phyloP scores from a whole-genome alignment of 2,888 invertebrate genomes.

The Salticus scenicus region DNA sequence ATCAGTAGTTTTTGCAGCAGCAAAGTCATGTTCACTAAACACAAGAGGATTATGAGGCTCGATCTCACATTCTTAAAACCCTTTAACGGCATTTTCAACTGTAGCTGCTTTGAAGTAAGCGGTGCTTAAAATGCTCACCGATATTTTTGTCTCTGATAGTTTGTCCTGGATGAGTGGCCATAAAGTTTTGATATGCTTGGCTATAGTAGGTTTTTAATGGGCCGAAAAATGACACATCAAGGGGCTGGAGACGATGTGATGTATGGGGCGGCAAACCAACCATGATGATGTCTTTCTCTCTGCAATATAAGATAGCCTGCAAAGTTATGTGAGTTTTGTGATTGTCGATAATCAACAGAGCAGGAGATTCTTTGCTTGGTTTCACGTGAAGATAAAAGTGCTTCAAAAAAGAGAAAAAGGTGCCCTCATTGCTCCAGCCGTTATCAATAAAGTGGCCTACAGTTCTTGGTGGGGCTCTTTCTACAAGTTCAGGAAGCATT shows the following conservation, averaged over 20 bases:
- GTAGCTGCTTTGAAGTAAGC: neutral
- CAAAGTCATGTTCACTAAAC: neutral
- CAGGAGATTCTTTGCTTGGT: neutral
- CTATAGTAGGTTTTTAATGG: too few relatives aligned
- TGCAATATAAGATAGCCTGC: too few relatives aligned
- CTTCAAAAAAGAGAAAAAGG: neutral
- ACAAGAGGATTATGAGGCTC: neutral
- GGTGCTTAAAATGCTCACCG: constrained; percentile 6
- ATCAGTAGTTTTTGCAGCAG: neutral
- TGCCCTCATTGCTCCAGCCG: neutral
- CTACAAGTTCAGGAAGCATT: too few relatives aligned
- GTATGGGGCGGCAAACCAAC: too few relatives aligned
- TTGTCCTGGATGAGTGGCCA: too few relatives aligned
- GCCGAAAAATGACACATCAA: too few relatives aligned
- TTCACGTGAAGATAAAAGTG: neutral
- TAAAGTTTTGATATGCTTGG: too few relatives aligned
- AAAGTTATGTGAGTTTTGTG: neutral
- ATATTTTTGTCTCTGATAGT: too few relatives aligned
- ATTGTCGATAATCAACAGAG: neutral
- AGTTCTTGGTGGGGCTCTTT: too few relatives aligned
- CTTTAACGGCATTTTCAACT: neutral
- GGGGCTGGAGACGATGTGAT: too few relatives aligned
- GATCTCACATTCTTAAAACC: neutral
- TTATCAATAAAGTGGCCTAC: neutral
- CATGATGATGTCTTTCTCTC: too few relatives aligned